Evolutionary conservation across 1,140 invertebrate genomes (phyloP).

Genomic region (Zaprionus inermis): DNA sequence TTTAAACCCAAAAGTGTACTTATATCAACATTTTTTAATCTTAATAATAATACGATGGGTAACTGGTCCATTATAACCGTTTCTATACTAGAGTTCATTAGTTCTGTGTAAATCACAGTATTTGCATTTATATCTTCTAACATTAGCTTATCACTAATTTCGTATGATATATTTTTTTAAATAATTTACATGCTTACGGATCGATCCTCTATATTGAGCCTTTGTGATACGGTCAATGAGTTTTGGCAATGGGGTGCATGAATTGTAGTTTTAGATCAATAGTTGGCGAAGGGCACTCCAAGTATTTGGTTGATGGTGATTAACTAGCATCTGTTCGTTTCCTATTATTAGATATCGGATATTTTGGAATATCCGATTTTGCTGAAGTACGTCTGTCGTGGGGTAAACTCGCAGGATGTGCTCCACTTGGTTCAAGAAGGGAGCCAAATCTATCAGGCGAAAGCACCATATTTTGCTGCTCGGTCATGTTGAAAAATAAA

Average conservation of each 20-base stretch:
- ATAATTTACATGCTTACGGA: background rate
- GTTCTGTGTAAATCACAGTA: background rate
- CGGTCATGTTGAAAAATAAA: too few species aligned
- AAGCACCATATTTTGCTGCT: too few species aligned
- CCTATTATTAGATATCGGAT: too few species aligned
- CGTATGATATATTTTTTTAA: background rate
- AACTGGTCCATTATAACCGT: background rate
- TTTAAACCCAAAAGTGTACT: too few species aligned
- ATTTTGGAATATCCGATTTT: too few species aligned
- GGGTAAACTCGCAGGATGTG: too few species aligned
- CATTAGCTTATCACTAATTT: background rate
- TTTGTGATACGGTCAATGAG: constrained; percentile 1
- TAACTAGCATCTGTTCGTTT: too few species aligned
- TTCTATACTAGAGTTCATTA: background rate
- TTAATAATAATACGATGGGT: background rate
- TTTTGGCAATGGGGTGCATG: background rate
- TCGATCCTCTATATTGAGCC: background rate
- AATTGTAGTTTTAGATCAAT: background rate
- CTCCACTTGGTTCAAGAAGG: too few species aligned
- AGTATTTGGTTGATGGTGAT: too few species aligned
- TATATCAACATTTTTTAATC: background rate
- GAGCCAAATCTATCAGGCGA: too few species aligned
- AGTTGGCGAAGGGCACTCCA: too few species aligned
- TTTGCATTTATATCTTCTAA: background rate
- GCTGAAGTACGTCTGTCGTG: too few species aligned